Evolutionary conservation across 1,140 invertebrate genomes (phyloP).

Genomic region (Drosophila takahashii): DNA sequence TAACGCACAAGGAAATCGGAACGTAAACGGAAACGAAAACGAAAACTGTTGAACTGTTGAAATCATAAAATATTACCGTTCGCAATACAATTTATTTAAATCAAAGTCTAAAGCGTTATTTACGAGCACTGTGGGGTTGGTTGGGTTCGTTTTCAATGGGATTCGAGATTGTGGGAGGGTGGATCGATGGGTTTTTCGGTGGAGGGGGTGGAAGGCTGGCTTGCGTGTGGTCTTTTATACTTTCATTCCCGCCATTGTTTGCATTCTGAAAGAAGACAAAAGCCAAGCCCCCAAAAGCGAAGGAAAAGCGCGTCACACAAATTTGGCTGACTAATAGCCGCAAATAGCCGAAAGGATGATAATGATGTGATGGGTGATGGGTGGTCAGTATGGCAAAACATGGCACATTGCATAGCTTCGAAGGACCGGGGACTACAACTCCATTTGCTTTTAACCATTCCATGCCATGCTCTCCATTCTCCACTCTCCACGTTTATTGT

Average conservation of each 20-base stretch:
- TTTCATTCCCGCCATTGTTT: conserved; percentile 69
- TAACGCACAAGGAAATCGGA: conserved; percentile 49
- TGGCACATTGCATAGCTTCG: background rate
- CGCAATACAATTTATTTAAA: conserved; percentile 82
- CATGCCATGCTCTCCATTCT: conserved; percentile 25
- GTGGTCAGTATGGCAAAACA: conserved; percentile 20
- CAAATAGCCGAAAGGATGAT: conserved; percentile 47
- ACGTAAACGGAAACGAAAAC: conserved; percentile 26
- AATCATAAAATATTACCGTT: conserved; percentile 81
- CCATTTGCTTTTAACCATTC: conserved; percentile 78
- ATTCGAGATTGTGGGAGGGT: conserved; percentile 4
- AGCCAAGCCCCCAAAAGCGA: conserved; percentile 77
- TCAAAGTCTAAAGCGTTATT: conserved; percentile 83
- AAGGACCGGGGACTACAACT: conserved; percentile 46
- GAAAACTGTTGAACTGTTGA: conserved; percentile 60
- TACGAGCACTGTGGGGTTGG: conserved; percentile 63
- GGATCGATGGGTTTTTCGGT: conserved; percentile 19
- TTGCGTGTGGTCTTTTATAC: conserved; percentile 55
- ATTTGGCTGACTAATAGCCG: conserved; percentile 74
- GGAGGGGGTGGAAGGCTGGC: background rate
- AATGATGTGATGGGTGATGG: conserved; percentile 53
- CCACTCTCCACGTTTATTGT: conserved; percentile 69
- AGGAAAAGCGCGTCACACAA: conserved; percentile 67
- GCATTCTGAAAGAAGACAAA: conserved; percentile 77
- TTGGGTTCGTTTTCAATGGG: conserved; percentile 20